Base-by-base conservation (phyloP, 1,140 invertebrate genomes). In the Eriocheir sinensis region DNA sequence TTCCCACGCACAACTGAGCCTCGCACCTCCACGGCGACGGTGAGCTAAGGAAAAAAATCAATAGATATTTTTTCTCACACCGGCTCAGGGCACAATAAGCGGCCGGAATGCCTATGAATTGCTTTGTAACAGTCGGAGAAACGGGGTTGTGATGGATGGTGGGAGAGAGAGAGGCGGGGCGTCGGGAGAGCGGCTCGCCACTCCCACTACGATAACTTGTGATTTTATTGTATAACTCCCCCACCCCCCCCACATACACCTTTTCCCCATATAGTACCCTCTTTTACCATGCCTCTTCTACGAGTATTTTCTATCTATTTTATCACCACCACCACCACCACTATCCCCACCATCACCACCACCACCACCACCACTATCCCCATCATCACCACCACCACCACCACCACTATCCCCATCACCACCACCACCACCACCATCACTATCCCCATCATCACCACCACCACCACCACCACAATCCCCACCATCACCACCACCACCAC, bases 171-270 rank as follows among this genome's bases (percentile, higher is more conserved):
- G n/a, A n/a, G n/a, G n/a, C n/a, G n/a, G 21, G 48, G 9, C 0
- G 48, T 17, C 2, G 48, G 48, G 21, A 9, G 48, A 53, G 48
- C 48, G 48, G 48, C 48, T 53, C 21, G 12, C 60, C 6, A 21
- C n/a, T 21, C 21, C 2, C 60, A 72, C 60, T 72, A n/a, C 27
- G 21, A n/a, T 72, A 72, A 72, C 60, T n/a, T 72, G 60, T 8
- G 60, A 72, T 72, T n/a, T 72, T n/a, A 72, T 72, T 72, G 60
- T 72, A n/a, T 27, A n/a, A n/a, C n/a, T n/a, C n/a, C n/a, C n/a
- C n/a, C n/a, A n/a, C n/a, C n/a, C n/a, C n/a, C n/a, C n/a, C n/a
- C n/a, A n/a, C n/a, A n/a, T n/a, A 15, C 8, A 8, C 21, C 21
- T 72, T 72, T 72, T 72, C 21, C 8, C 60, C 2, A n/a, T 72